Percentiles rank a stretch among this genome's conserved stretches.
These are phyloP conservation scores for Cheilosia vulpina DNA, from an alignment of 2,888 invertebrate species.

Conservation along the genomic window DNA sequence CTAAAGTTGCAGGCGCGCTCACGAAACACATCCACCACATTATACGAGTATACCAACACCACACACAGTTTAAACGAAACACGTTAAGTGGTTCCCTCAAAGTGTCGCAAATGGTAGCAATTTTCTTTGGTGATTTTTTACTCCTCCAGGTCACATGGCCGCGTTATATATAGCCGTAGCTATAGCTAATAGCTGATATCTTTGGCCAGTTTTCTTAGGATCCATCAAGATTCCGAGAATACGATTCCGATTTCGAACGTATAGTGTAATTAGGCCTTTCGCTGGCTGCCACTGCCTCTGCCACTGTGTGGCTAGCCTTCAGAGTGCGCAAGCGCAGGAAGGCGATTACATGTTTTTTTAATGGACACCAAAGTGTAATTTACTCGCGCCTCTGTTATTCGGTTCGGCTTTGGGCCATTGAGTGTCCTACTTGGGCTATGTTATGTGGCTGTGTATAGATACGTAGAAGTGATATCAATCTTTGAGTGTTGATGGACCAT, in stretches of 20 bases:
- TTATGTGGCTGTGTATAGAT: background rate
- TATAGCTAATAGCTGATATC: slow-evolving; percentile 44
- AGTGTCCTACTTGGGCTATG: slow-evolving; percentile 65
- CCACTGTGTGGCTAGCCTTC: slow-evolving; percentile 49
- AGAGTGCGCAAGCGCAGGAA: slow-evolving; percentile 53
- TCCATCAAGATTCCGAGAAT: slow-evolving; percentile 56
- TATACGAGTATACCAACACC: background rate
- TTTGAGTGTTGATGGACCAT: slow-evolving; percentile 48
- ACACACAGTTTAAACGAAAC: slow-evolving; percentile 4
- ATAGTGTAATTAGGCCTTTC: slow-evolving; percentile 66
- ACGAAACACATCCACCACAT: background rate
- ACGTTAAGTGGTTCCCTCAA: slow-evolving; percentile 57
- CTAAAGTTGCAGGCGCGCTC: slow-evolving; percentile 17
- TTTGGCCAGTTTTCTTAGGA: slow-evolving; percentile 61
- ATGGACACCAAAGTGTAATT: slow-evolving; percentile 71
- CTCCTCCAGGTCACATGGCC: slow-evolving; percentile 44
- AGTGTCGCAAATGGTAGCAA: slow-evolving; percentile 62
- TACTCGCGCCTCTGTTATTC: slow-evolving; percentile 74
- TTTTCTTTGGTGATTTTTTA: slow-evolving; percentile 11
- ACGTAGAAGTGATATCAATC: slow-evolving; percentile 64
- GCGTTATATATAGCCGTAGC: background rate
- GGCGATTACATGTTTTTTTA: slow-evolving; percentile 72
- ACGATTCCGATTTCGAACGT: slow-evolving; percentile 23
- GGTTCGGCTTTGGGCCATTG: slow-evolving; percentile 65
- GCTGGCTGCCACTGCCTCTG: slow-evolving; percentile 54